Evolutionary conservation across 2,888 invertebrate genomes (phyloP).

Genomic region (Drosophila flavopinicola): DNA sequence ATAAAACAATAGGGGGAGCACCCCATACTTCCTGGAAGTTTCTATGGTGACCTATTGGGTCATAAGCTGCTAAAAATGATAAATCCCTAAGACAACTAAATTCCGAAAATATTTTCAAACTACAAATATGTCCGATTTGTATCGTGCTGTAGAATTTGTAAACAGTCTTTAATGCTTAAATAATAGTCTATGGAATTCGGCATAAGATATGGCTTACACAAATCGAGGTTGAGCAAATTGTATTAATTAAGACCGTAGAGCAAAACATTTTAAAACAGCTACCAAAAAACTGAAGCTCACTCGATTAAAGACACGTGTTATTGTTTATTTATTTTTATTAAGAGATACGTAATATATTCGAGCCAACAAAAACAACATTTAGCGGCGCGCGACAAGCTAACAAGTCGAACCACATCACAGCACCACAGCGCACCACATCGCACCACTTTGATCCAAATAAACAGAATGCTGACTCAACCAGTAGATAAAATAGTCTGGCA

Average conservation of each 20-base stretch:
- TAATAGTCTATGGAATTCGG: background rate
- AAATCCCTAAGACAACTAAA: constrained; percentile 1
- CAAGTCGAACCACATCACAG: constrained; percentile 9
- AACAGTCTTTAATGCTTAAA: background rate
- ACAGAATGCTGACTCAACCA: constrained; percentile 29
- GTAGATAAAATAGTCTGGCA: background rate
- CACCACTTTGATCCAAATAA: constrained; percentile 20
- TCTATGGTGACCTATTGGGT: constrained; percentile 3
- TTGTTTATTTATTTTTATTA: constrained; percentile 27
- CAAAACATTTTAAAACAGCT: constrained; percentile 18
- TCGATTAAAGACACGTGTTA: constrained; percentile 54
- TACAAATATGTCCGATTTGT: background rate
- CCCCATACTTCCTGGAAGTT: background rate
- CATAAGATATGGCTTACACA: constrained; percentile 1
- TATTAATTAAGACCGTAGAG: constrained; percentile 26
- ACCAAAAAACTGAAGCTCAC: constrained; percentile 6
- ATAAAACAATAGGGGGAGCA: background rate
- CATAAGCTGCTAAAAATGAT: constrained; percentile 1
- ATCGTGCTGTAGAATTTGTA: background rate
- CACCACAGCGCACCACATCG: constrained; percentile 5
- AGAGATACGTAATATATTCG: constrained; percentile 43
- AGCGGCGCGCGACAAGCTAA: constrained; percentile 36
- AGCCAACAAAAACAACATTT: constrained; percentile 2
- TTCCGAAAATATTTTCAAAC: background rate
- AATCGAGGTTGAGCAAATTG: constrained; percentile 15